Conservation (phyloP, 2,797 vertebrate species). For the Dendrocincla fuliginosa region DNA sequence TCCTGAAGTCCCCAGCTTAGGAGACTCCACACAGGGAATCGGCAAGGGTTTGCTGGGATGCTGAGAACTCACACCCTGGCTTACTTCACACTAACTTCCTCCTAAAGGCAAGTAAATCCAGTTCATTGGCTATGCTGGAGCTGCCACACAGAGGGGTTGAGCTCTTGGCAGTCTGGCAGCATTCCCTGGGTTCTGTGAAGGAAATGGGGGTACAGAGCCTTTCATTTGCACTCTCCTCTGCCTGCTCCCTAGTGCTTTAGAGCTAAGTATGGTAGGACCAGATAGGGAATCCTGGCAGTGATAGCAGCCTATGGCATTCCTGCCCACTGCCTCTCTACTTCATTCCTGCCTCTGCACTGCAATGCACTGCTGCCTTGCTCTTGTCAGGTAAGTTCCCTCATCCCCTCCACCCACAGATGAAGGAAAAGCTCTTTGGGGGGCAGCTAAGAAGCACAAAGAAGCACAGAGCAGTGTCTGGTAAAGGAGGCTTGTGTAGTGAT, state of each 20-base stretch:
- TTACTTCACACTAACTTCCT: not conserved
- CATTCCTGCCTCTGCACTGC: constrained; percentile 9
- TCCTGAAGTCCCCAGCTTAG: not conserved
- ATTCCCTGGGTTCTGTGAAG: not conserved
- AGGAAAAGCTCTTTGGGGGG: not conserved
- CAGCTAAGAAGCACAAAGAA: not conserved
- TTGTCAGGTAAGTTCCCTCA: not conserved
- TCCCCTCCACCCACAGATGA: not conserved
- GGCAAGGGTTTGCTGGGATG: not conserved
- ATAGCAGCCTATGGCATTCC: not conserved
- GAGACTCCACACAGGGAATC: not conserved
- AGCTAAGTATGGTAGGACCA: not conserved
- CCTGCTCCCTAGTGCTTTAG: not conserved
- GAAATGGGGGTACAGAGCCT: not conserved
- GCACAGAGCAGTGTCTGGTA: not conserved
- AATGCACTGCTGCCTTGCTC: not conserved
- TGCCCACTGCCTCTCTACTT: not conserved
- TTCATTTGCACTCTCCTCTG: constrained; percentile 12
- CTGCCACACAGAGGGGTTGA: not conserved
- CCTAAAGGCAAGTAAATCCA: not conserved
- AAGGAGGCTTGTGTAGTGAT: not conserved
- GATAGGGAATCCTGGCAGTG: not conserved
- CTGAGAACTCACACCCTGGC: constrained; percentile 1
- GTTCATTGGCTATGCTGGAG: not conserved
- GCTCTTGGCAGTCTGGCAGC: not conserved